phyloP scores from a whole-genome alignment of 2,113 vertebrate species.

The Megaptera novaeangliae region DNA sequence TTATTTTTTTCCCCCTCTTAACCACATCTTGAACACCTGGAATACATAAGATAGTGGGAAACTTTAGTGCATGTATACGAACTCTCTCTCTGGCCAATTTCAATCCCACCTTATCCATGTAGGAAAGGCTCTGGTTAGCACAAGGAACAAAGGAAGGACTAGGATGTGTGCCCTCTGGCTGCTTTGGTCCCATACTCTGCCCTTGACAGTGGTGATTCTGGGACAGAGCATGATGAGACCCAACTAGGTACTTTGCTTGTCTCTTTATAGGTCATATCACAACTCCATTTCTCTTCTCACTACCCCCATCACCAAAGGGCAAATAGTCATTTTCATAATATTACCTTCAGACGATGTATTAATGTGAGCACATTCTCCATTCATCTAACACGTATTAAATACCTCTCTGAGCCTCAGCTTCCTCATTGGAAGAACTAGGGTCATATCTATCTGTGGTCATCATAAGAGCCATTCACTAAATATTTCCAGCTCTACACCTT shows the following conservation, averaged over 20 bases:
- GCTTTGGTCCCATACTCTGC: background rate
- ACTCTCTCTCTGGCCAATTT: background rate
- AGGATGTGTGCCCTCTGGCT: background rate
- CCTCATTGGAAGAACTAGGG: background rate
- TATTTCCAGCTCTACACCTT: background rate
- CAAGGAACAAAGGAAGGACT: background rate
- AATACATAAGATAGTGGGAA: constrained; percentile 2
- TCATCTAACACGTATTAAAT: background rate
- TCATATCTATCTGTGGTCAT: background rate
- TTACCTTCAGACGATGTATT: background rate
- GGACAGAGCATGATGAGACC: background rate
- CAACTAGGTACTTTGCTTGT: background rate
- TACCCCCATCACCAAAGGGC: background rate
- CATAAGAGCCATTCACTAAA: background rate
- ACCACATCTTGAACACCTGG: constrained; percentile 38
- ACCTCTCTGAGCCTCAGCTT: background rate
- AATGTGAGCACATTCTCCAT: background rate
- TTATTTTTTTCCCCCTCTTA: background rate
- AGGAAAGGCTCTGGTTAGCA: background rate
- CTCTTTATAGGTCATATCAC: background rate
- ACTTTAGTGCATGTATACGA: background rate
- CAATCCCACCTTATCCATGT: background rate
- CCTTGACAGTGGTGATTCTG: background rate
- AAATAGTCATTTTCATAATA: background rate
- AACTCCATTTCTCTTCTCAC: background rate